Percentiles rank a stretch among this genome's conserved stretches.
phyloP scores from a whole-genome alignment of 1,140 invertebrate species.

The Campoletis sonorensis region DNA sequence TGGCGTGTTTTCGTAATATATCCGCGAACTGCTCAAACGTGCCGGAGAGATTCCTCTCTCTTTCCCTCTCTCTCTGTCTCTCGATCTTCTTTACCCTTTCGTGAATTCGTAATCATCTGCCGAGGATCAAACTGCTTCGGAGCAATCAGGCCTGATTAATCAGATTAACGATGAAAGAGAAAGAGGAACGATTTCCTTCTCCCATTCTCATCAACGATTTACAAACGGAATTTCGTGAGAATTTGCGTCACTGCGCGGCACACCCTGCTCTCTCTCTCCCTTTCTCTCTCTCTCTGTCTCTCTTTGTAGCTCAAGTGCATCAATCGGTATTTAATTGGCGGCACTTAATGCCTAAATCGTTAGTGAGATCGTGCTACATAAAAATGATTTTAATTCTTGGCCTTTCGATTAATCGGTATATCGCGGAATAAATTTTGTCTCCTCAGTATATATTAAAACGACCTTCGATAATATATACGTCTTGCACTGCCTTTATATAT shows the following conservation, averaged over 20 bases:
- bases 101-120: conserved; percentile 15
- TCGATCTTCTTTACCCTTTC: not conserved
- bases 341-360: conserved; percentile 31
- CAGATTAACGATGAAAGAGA: conserved; percentile 38
- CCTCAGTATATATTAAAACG: not conserved
- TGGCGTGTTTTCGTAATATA: conserved; percentile 37
- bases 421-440: conserved; percentile 20
- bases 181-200: not conserved
- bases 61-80: not conserved
- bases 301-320: not conserved
- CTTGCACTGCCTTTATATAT: not conserved
- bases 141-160: conserved; percentile 44
- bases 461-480: not conserved
- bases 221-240: conserved; percentile 32
- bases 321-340: conserved; percentile 23
- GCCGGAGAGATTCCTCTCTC: not conserved
- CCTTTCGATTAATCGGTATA: conserved; percentile 21
- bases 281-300: no score
- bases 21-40: conserved; percentile 13
- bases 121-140: conserved; percentile 33
- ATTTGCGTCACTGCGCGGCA: conserved; percentile 21
- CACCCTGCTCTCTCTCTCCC: no score
- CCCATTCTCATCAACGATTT: not conserved
- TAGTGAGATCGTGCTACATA: not conserved
- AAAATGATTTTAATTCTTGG: conserved; percentile 26